Evolutionary conservation across 2,888 invertebrate species (phyloP).

Genomic region (Mythimna ferrago): DNA sequence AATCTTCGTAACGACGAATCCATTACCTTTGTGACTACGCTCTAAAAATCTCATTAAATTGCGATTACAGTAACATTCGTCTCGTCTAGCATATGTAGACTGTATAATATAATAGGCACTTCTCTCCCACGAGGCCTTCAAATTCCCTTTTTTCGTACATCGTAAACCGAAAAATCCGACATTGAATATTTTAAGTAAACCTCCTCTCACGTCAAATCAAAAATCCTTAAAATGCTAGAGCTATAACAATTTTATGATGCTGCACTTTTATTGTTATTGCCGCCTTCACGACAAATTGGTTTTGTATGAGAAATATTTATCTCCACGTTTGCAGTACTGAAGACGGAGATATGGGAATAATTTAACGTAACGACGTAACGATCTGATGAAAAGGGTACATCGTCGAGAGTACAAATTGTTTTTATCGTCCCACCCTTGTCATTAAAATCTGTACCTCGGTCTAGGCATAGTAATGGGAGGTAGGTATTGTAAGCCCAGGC

Average conservation of each 20-base stretch:
- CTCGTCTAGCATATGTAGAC: conserved; percentile 75
- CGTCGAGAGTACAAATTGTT: conserved; percentile 15
- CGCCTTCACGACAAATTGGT: conserved; percentile 76
- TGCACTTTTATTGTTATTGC: conserved; percentile 73
- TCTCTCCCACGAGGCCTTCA: conserved; percentile 73
- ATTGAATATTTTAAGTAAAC: conserved; percentile 73
- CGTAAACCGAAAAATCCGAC: conserved; percentile 78
- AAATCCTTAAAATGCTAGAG: conserved; percentile 73
- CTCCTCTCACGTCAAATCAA: conserved; percentile 76
- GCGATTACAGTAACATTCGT: conserved; percentile 72
- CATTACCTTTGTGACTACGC: conserved; percentile 67
- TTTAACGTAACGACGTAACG: conserved; percentile 38
- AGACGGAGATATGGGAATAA: conserved; percentile 34
- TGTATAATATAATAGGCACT: conserved; percentile 76
- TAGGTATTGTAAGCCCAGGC: conserved; percentile 15
- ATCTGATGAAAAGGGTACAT: conserved; percentile 26
- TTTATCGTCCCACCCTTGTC: conserved; percentile 20
- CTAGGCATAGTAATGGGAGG: not conserved
- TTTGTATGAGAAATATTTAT: conserved; percentile 66
- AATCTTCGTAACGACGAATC: conserved; percentile 70
- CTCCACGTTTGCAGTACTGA: conserved; percentile 47
- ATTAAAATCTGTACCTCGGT: conserved; percentile 32
- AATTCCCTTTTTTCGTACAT: conserved; percentile 80
- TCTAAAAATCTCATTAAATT: conserved; percentile 78
- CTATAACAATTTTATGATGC: conserved; percentile 76